phyloP scores from a whole-genome alignment of 1,140 invertebrate species.

The Chelonus insularis region DNA sequence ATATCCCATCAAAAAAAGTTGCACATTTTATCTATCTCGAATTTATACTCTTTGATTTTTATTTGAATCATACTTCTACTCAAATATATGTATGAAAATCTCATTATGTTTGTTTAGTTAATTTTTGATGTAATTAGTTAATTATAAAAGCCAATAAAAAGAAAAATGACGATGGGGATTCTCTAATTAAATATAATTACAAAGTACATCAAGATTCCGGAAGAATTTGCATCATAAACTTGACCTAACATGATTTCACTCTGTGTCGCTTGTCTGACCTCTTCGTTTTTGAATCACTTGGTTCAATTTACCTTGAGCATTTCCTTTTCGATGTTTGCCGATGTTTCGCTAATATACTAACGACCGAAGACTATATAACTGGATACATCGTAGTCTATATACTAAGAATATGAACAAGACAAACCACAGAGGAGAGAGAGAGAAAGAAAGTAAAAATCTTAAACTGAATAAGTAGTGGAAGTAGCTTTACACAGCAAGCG shows the following conservation, averaged over 20 bases:
- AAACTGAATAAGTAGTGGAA: conserved; percentile 6
- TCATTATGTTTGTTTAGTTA: too few species aligned
- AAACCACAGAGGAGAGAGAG: not conserved
- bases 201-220: not conserved
- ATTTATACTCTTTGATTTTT: too few species aligned
- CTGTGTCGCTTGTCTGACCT: conserved; percentile 18
- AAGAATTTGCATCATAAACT: not conserved
- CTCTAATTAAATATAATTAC: too few species aligned
- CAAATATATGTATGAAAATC: too few species aligned
- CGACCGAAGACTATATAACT: conserved; percentile 25
- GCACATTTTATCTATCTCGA: too few species aligned
- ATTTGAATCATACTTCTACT: too few species aligned
- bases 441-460: not conserved
- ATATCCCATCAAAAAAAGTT: too few species aligned
- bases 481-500: conserved; percentile 19
- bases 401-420: not conserved
- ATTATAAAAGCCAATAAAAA: too few species aligned
- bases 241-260: not conserved
- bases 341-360: conserved; percentile 40
- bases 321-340: conserved; percentile 25
- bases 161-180: too few species aligned
- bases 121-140: too few species aligned
- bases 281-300: conserved; percentile 19
- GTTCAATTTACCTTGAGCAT: conserved; percentile 7
- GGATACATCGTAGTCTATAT: not conserved